Conservation (phyloP, 2,797 vertebrate species). For the Thunnus albacares region DNA sequence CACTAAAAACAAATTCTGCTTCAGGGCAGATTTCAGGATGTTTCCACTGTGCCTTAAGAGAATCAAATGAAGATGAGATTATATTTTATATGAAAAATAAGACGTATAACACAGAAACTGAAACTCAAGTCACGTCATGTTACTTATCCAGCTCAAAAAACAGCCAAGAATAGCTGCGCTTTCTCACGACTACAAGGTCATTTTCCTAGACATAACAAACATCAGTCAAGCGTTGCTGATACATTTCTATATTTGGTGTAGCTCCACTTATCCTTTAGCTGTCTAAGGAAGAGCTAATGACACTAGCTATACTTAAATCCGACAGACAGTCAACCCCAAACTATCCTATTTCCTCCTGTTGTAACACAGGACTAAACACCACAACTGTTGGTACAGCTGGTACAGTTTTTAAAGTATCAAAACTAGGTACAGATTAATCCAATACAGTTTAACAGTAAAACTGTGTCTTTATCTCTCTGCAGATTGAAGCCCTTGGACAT, state of each 20-base stretch:
- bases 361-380: background rate
- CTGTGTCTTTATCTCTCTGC: slow-evolving; percentile 52
- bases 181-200: slow-evolving; percentile 45
- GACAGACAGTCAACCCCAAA: background rate
- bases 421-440: background rate
- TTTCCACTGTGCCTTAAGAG: slow-evolving; percentile 15
- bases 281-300: slow-evolving; percentile 4
- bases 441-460: background rate
- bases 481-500: slow-evolving; percentile 99
- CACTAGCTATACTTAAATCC: background rate
- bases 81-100: slow-evolving; percentile 7
- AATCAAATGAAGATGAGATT: slow-evolving; percentile 10
- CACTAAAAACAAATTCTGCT: slow-evolving; percentile 14
- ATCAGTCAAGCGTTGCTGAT: slow-evolving; percentile 7
- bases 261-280: slow-evolving; percentile 18
- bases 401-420: too few species aligned
- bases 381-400: background rate
- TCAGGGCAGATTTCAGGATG: background rate
- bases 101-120: background rate
- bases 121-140: background rate
- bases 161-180: slow-evolving; percentile 29
- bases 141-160: slow-evolving; percentile 19
- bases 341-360: background rate
- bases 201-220: slow-evolving; percentile 42
- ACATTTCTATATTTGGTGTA: slow-evolving; percentile 50